Base-by-base conservation (phyloP, 2,888 invertebrate genomes). In the Allolobophora icterica region DNA sequence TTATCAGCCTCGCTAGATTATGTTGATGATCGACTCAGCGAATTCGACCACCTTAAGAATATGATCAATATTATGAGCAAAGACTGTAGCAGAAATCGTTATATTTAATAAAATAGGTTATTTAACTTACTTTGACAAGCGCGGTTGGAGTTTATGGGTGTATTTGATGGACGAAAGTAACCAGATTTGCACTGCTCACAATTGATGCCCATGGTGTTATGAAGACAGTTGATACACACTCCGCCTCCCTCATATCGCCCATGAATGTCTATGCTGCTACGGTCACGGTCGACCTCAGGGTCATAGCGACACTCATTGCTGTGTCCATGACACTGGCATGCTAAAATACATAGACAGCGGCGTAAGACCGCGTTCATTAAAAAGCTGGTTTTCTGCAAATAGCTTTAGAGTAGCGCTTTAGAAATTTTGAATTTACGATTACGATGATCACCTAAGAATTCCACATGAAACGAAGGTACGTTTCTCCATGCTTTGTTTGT, bases 261-360 rank as follows among this genome's bases (percentile, higher is more conserved):
- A 94, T 98, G 96, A 92, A 99, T 97, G 95, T 99, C 99, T 92
- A 99, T 95, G 0, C 99, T 99, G 21, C 97, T 96, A 0, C 96
- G 96, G 35, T 94, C 91, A 91, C 96, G 96, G 94, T 98, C 98
- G 3, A 98, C 96, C 83, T 97, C 97, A 38, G 97, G 96, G 94
- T 98, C 97, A 95, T 98, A 99, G 0, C 96, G 95, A 95, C 99
- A 99, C 93, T 98, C 97, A 87, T 97, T 97, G 30, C 98, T 97
- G 95, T 99, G 99, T 52, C 97, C 98, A 96, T 98, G 97, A 95
- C 99, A 99, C 95, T 99, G 99, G 95, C 99, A 99, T 30, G 98
- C 99, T 99, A 95, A 40, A 34, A 58, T 30, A 84, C 71, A 71
- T 13, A 71, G 2, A n/a, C 30, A 71, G 2, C 71, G 17, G n/a